Conservation (phyloP, 2,797 vertebrate genomes). For the Australoheros facetus region DNA sequence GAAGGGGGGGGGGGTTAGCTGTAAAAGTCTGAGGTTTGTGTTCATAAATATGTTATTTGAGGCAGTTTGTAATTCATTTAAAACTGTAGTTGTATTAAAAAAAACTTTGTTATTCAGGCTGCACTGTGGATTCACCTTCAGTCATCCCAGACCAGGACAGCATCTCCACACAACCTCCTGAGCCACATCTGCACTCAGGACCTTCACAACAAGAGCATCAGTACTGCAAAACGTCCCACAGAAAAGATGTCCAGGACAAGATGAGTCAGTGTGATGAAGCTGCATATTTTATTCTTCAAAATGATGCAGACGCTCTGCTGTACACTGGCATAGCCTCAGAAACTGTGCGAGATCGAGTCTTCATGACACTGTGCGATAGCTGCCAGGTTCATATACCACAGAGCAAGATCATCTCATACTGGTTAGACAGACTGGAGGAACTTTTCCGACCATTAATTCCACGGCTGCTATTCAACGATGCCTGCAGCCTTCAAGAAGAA, state of each 20-base stretch:
- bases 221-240: neutral
- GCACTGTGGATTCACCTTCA: neutral
- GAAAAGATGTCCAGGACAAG: neutral
- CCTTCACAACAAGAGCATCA: neutral
- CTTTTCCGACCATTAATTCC: too few species aligned
- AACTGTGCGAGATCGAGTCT: neutral
- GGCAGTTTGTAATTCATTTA: too few species aligned
- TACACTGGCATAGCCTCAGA: neutral
- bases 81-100: neutral
- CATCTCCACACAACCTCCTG: neutral
- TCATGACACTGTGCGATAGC: neutral
- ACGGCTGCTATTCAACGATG: too few species aligned
- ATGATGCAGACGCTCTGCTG: neutral
- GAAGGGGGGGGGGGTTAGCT: neutral
- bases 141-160: neutral
- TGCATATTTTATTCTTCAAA: slow-evolving; percentile 2
- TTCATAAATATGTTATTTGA: neutral
- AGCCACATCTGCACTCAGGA: neutral
- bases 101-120: neutral
- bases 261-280: slow-evolving; percentile 8
- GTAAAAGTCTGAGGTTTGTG: neutral
- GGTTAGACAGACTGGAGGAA: too few species aligned
- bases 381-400: too few species aligned
- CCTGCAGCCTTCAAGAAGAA: too few species aligned
- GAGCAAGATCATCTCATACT: too few species aligned